Conservation (phyloP, 1,140 invertebrate species). For the Aphidius gifuensis region DNA sequence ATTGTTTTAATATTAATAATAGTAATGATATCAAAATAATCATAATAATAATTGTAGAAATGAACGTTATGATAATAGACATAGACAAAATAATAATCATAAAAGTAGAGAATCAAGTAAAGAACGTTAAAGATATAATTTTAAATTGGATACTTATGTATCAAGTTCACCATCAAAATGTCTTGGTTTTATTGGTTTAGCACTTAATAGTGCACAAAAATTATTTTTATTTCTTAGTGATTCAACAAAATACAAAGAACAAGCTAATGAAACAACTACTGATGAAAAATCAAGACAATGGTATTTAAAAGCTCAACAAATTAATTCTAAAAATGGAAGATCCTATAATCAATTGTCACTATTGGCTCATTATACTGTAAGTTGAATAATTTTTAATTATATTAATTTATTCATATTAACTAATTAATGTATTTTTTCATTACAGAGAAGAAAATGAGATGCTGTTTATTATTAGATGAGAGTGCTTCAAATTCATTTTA, state of each 20-base stretch:
- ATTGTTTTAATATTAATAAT: slow-evolving; percentile 48
- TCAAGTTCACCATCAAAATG: slow-evolving; percentile 59
- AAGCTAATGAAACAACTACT: slow-evolving; percentile 78
- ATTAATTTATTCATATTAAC: background rate
- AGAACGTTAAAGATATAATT: slow-evolving; percentile 60
- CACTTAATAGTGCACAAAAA: slow-evolving; percentile 81
- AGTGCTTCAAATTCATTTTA: slow-evolving; percentile 90
- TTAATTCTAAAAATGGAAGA: slow-evolving; percentile 91
- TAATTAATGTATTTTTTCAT: slow-evolving; percentile 28
- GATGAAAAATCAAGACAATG: slow-evolving; percentile 83
- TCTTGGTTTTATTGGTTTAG: slow-evolving; percentile 68
- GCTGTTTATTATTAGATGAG: slow-evolving; percentile 97
- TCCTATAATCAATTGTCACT: slow-evolving; percentile 95
- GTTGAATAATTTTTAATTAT: slow-evolving; percentile 39
- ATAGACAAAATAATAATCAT: slow-evolving; percentile 35
- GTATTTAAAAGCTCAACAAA: slow-evolving; percentile 90
- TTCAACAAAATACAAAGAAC: slow-evolving; percentile 84
- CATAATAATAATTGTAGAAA: slow-evolving; percentile 37
- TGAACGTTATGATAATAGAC: no score
- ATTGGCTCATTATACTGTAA: slow-evolving; percentile 83
- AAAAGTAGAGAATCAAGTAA: slow-evolving; percentile 50
- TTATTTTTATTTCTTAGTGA: slow-evolving; percentile 87
- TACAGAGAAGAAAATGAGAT: slow-evolving; percentile 87
- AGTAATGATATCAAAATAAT: slow-evolving; percentile 41
- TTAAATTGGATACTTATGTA: slow-evolving; percentile 64